Evolutionary conservation across 2,113 vertebrate species (phyloP), one percentile per base, ranked within the genome.

Genomic region (Paratilapia polleni): DNA sequence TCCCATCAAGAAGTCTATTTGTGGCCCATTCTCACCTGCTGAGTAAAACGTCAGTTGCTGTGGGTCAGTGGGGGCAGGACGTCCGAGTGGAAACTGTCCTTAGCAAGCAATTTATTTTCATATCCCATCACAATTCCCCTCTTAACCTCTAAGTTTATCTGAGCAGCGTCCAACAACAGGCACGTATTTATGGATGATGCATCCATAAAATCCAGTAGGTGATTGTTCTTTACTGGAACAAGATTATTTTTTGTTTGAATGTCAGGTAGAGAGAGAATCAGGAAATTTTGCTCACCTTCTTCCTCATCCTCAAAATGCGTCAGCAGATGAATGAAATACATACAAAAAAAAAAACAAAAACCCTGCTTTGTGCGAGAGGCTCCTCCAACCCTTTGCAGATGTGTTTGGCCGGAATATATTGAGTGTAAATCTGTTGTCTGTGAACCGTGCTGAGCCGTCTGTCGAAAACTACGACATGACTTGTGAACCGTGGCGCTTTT

Each of bases 401-500:
- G 41, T 22, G 36, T 64, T 68, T 8, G 34, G 24, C 62, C 63
- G 12, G 56, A 80, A 34, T 60, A 74, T 85, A 81, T 80, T 6
- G 5, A 68, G 62, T 61, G 84, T 90, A 80, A 81, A 76, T 54
- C 20, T 88, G 83, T 77, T 10, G 61, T 84, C n/a, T 75, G 73
- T 81, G 81, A 73, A 31, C 47, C 41, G 66, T 59, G 86, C 66
- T 75, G 83, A 80, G 57, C 60, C 17, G 43, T 73, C 68, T 6
- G 63, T 76, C 43, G 10, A 75, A 79, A 38, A 7, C 80, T 60
- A 56, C 64, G 57, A 49, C 68, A 2, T 28, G 77, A 73, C 82
- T 38, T 63, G 79, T 85, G 80, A 86, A 63, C 80, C 78, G 92
- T 89, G 62, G 43, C 73, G 88, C 88, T 41, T 89, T 87, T 54